phyloP scores from a whole-genome alignment of 2,888 invertebrate species.

The Cheilosia impressa region DNA sequence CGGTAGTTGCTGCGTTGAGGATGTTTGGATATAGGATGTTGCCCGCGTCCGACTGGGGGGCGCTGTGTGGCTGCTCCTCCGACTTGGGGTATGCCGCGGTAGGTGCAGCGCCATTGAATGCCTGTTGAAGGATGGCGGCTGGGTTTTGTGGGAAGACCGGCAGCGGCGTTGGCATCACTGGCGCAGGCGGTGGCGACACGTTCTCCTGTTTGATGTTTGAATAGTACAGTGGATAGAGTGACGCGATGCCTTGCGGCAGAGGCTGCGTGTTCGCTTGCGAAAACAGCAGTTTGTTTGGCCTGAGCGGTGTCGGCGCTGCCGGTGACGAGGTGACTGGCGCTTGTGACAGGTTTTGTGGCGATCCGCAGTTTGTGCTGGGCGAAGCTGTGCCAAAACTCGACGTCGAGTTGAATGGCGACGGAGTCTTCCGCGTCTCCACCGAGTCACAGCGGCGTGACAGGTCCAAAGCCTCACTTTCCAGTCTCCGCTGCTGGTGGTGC shows the following conservation, averaged over 20 bases:
- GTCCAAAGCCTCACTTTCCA: slow-evolving; percentile 81
- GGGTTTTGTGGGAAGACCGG: slow-evolving; percentile 63
- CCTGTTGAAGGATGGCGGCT: slow-evolving; percentile 35
- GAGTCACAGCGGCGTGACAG: slow-evolving; percentile 83
- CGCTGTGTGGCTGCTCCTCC: slow-evolving; percentile 56
- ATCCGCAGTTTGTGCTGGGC: slow-evolving; percentile 76
- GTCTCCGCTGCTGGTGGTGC: slow-evolving; percentile 71
- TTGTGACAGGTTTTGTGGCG: slow-evolving; percentile 76
- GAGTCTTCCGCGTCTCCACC: slow-evolving; percentile 81
- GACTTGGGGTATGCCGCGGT: slow-evolving; percentile 1
- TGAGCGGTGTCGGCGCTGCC: not conserved
- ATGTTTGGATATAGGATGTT: slow-evolving; percentile 70
- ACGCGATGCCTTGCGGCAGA: slow-evolving; percentile 43
- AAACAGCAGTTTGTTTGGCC: slow-evolving; percentile 44
- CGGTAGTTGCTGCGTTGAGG: slow-evolving; percentile 58
- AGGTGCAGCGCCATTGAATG: slow-evolving; percentile 72
- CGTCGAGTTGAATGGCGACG: slow-evolving; percentile 81
- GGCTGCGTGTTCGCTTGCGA: slow-evolving; percentile 14
- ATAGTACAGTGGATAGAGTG: slow-evolving; percentile 68
- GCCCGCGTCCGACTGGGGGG: slow-evolving; percentile 36
- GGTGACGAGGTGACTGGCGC: not conserved
- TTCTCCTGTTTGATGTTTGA: slow-evolving; percentile 57
- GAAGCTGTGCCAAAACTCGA: slow-evolving; percentile 81
- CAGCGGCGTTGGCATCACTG: slow-evolving; percentile 22
- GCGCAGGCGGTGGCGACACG: slow-evolving; percentile 54